These are phyloP conservation scores for Sisyra terminalis DNA, from an alignment of 2,888 invertebrate species.

Conservation along the genomic window DNA sequence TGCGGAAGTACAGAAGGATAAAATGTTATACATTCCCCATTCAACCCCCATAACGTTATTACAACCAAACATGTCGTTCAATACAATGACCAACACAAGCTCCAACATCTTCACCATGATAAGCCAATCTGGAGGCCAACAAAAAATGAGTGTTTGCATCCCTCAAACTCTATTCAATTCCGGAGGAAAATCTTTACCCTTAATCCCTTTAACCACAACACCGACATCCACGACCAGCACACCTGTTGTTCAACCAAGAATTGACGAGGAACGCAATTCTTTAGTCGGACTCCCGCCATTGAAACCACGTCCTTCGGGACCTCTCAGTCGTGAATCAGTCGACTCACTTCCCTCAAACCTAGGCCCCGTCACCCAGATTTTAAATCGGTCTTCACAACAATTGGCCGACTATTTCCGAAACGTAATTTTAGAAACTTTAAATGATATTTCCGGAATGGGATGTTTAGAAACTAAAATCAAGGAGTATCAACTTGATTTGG, in stretches of 20 bases:
- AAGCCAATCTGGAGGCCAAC: neutral
- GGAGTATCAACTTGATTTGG: constrained; percentile 47
- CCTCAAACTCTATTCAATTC: neutral
- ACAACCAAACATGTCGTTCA: neutral
- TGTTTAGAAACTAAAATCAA: constrained; percentile 40
- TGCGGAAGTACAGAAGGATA: neutral
- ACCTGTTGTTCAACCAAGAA: neutral
- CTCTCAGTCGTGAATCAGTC: constrained; percentile 21
- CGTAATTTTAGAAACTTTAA: constrained; percentile 47
- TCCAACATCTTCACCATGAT: neutral
- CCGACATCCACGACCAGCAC: neutral
- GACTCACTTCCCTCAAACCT: constrained; percentile 31
- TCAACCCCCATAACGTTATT: neutral
- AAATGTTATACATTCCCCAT: constrained; percentile 2
- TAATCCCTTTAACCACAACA: neutral
- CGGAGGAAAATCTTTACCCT: neutral
- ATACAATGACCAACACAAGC: neutral
- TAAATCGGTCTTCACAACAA: constrained; percentile 43
- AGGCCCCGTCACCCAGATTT: constrained; percentile 36
- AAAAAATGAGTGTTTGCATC: neutral
- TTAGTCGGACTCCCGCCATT: constrained; percentile 23
- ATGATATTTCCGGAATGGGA: constrained; percentile 38
- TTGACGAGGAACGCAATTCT: constrained; percentile 3
- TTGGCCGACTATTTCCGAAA: constrained; percentile 52
- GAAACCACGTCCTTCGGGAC: constrained; percentile 28